phyloP scores from a whole-genome alignment of 2,113 vertebrate species.

The Dicrurus megarhynchus region DNA sequence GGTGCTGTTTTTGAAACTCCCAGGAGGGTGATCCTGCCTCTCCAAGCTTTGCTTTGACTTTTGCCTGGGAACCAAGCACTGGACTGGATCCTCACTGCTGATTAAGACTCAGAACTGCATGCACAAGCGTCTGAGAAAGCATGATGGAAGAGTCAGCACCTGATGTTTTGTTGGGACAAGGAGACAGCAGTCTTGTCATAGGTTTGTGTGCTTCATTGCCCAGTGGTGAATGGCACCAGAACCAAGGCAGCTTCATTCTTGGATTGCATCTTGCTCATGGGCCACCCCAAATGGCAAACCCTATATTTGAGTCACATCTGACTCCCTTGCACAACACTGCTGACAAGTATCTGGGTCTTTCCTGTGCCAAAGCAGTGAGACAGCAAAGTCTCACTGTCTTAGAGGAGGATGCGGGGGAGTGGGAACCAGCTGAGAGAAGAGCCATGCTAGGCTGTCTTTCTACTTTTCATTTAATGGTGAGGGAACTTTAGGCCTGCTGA shows the following conservation, averaged over 20 bases:
- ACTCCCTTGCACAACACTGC: background rate
- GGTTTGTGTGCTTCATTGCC: background rate
- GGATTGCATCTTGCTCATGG: background rate
- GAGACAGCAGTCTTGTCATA: background rate
- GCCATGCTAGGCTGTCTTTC: background rate
- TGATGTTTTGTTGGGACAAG: background rate
- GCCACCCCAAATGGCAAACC: background rate
- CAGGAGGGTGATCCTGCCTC: background rate
- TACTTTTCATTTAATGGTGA: background rate
- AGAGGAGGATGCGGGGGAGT: background rate
- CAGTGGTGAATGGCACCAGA: background rate
- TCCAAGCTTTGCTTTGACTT: slow-evolving; percentile 11
- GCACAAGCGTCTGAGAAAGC: background rate
- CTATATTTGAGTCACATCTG: background rate
- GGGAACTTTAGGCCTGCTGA: background rate
- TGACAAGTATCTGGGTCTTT: background rate
- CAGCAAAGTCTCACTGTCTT: background rate
- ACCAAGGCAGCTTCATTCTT: background rate
- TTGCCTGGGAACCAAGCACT: slow-evolving; percentile 3
- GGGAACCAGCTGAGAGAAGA: background rate
- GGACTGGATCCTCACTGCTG: background rate
- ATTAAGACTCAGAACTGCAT: background rate
- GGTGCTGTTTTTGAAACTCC: slow-evolving; percentile 1
- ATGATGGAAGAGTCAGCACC: background rate
- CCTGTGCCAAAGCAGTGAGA: background rate